Percentiles rank a stretch among this genome's conserved stretches.
Evolutionary conservation across 2,113 vertebrate species (phyloP).

Genomic region (Elgaria multicarinata): DNA sequence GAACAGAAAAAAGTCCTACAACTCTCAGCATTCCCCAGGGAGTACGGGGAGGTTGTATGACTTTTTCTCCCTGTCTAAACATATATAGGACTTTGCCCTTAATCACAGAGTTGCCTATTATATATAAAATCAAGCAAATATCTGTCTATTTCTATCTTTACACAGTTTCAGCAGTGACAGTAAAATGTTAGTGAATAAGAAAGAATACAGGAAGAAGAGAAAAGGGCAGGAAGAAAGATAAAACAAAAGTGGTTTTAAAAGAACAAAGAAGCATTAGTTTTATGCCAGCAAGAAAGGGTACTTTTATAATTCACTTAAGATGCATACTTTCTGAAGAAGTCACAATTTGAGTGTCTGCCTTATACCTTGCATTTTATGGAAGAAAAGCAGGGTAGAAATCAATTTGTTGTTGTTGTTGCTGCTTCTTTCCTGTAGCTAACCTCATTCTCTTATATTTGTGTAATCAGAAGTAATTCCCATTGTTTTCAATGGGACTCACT

Average conservation of each 20-base stretch:
- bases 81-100: no score
- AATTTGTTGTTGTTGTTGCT: no score
- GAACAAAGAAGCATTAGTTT: slow-evolving; percentile 15
- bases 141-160: background rate
- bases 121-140: background rate
- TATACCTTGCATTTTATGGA: no score
- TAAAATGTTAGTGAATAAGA: background rate
- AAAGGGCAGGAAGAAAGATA: background rate
- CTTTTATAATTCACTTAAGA: slow-evolving; percentile 17
- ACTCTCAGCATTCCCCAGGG: no score
- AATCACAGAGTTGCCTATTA: background rate
- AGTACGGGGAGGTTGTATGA: no score
- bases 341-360: background rate
- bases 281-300: background rate
- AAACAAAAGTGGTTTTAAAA: background rate
- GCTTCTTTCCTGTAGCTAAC: slow-evolving; percentile 29
- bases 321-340: slow-evolving; percentile 16
- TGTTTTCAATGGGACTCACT: background rate
- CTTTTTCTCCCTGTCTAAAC: no score
- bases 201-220: background rate
- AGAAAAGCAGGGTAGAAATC: no score
- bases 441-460: background rate
- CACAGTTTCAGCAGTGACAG: background rate
- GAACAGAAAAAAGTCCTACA: no score
- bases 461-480: background rate